Evolutionary conservation across 2,113 vertebrate species (phyloP), one percentile per base, ranked within the genome.

Genomic region (Sinocyclocheilus rhinocerous): DNA sequence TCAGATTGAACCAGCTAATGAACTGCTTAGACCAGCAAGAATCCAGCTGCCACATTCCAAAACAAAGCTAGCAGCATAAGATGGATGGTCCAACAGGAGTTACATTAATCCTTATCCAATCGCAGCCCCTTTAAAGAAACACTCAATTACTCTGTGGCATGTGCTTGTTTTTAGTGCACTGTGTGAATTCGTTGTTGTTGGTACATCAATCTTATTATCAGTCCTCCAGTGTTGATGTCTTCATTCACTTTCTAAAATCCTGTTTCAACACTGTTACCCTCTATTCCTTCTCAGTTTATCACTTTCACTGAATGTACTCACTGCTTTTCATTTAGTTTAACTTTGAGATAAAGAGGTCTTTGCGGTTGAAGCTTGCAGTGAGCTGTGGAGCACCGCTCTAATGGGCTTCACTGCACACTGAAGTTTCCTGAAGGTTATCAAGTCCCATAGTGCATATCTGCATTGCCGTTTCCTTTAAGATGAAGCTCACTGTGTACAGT

Each of bases 261-360:
- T 18, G n/a, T 77, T 63, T 59, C 13, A 63, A 63, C 57, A 78
- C 26, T 36, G 9, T 61, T 61, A n/a, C 18, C 75, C 33, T 33
- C 16, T 45, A 11, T 26, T 22, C 70, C 26, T 15, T 33, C n/a
- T 13, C 33, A 4, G 24, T 76, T 76, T 76, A 76, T 76, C 75
- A 59, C 22, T 48, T 59, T 59, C 20, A 55, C 16, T 76, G 26
- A 10, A 48, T 52, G 15, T 63, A 9, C 55, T 61, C 4, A 7
- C 10, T n/a, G 52, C 76, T 79, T 73, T 84, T 81, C 55, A 13
- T 75, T 87, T 87, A 42, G 36, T 81, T 36, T 57, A 12, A 61
- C 42, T 73, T 84, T 63, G 55, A 87, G 86, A 50, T 65, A 48
- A 55, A 67, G 42, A 63, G 29, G 22, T 67, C 12, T 76, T 72